Conservation (phyloP, 2,113 vertebrate species). For the Phocoena phocoena region DNA sequence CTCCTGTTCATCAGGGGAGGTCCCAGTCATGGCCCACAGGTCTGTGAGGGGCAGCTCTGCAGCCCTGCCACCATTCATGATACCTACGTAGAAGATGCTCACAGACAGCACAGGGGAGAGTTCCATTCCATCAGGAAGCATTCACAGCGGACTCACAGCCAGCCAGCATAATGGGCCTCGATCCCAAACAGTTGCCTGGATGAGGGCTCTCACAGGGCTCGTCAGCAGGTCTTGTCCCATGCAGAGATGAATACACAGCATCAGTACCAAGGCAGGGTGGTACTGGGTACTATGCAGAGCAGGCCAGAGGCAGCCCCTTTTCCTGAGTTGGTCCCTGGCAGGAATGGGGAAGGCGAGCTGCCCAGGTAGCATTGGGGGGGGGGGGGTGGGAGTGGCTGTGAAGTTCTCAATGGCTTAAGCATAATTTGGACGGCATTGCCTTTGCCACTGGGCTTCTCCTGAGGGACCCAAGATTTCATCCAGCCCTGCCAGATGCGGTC, state of each 20-base stretch:
- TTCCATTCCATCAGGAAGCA: neutral
- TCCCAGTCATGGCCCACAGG: neutral
- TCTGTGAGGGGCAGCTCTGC: neutral
- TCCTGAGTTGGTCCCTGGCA: neutral
- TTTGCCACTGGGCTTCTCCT: neutral
- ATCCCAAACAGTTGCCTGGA: neutral
- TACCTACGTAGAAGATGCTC: neutral
- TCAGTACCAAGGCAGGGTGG: fast-evolving
- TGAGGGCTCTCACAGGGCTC: neutral
- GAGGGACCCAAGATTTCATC: neutral
- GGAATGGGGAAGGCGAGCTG: neutral
- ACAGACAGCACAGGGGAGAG: neutral
- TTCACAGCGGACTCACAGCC: neutral
- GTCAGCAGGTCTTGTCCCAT: neutral
- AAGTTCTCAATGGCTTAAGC: fast-evolving
- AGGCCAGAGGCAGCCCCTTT: neutral
- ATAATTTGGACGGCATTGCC: fast-evolving
- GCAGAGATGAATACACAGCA: fast-evolving
- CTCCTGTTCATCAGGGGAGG: neutral
- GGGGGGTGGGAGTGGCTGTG: fast-evolving
- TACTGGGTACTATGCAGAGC: neutral
- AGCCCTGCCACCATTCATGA: neutral
- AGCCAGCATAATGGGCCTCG: fast-evolving
- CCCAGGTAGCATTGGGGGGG: fast-evolving
- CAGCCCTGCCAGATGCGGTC: too few species aligned